Percentiles rank a stretch among this genome's conserved stretches.
Conservation (phyloP, 2,888 invertebrate genomes). For the Scaptomyza flava region DNA sequence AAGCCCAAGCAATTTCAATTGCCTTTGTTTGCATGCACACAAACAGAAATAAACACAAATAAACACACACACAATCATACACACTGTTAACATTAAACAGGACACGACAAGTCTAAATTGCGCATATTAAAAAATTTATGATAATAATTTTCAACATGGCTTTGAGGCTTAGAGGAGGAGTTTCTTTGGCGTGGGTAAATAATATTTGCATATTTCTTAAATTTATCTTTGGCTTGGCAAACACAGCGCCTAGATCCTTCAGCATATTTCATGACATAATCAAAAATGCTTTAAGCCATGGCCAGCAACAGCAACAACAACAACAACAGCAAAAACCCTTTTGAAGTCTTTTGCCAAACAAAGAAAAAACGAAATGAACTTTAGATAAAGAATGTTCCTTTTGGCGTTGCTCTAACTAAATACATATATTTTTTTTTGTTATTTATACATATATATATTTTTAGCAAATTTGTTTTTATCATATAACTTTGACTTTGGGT, state of each 20-base stretch:
- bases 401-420: constrained; percentile 18
- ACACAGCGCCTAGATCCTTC: constrained; percentile 40
- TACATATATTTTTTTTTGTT: constrained; percentile 48
- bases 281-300: constrained; percentile 77
- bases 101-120: constrained; percentile 33
- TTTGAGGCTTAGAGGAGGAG: constrained; percentile 5
- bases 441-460: constrained; percentile 63
- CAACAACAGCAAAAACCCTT: constrained; percentile 55
- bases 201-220: constrained; percentile 77
- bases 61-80: background rate
- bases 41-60: background rate
- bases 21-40: constrained; percentile 13
- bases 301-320: constrained; percentile 24
- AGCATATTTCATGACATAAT: constrained; percentile 75
- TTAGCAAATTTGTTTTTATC: constrained; percentile 43
- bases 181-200: background rate
- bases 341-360: constrained; percentile 55
- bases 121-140: constrained; percentile 34
- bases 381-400: constrained; percentile 57
- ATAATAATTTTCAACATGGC: constrained; percentile 52
- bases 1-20: constrained; percentile 13
- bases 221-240: constrained; percentile 71
- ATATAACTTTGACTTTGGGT: constrained; percentile 22
- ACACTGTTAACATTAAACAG: constrained; percentile 11
- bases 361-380: constrained; percentile 51